phyloP scores from a whole-genome alignment of 1,140 invertebrate genomes.

The Brachionus koreanus region DNA sequence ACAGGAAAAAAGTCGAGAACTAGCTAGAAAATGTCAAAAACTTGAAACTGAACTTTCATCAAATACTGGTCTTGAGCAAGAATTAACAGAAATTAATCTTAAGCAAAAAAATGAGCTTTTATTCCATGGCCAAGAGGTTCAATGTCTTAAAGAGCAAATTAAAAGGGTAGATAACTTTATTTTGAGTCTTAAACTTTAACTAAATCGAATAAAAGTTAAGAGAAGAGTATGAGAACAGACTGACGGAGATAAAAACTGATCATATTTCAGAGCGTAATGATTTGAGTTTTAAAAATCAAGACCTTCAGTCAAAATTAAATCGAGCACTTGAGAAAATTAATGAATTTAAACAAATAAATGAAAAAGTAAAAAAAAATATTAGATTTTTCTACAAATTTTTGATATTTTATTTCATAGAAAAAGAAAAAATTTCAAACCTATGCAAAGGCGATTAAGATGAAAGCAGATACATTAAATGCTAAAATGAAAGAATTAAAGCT shows the following conservation, averaged over 20 bases:
- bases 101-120: slow-evolving; percentile 51
- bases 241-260: slow-evolving; percentile 52
- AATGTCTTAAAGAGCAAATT: slow-evolving; percentile 22
- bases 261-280: slow-evolving; percentile 47
- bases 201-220: slow-evolving; percentile 49
- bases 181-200: slow-evolving; percentile 29
- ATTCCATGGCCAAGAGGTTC: slow-evolving; percentile 46
- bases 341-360: slow-evolving; percentile 7
- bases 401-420: not conserved
- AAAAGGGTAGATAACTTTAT: not conserved
- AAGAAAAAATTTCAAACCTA: slow-evolving; percentile 37
- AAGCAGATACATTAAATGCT: slow-evolving; percentile 25
- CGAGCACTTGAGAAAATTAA: slow-evolving; percentile 1
- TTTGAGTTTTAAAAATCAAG: slow-evolving; percentile 20
- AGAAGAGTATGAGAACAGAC: slow-evolving; percentile 49
- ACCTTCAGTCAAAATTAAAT: slow-evolving; percentile 32
- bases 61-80: slow-evolving; percentile 49
- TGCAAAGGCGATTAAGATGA: slow-evolving; percentile 25
- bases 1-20: slow-evolving; percentile 51
- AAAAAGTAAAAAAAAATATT: not conserved
- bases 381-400: not conserved
- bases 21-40: slow-evolving; percentile 50
- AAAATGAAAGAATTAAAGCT: slow-evolving; percentile 32
- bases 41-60: slow-evolving; percentile 50
- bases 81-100: slow-evolving; percentile 53